Evolutionary conservation across 1,140 invertebrate genomes (phyloP).

Genomic region (Agraylea sexmaculata): DNA sequence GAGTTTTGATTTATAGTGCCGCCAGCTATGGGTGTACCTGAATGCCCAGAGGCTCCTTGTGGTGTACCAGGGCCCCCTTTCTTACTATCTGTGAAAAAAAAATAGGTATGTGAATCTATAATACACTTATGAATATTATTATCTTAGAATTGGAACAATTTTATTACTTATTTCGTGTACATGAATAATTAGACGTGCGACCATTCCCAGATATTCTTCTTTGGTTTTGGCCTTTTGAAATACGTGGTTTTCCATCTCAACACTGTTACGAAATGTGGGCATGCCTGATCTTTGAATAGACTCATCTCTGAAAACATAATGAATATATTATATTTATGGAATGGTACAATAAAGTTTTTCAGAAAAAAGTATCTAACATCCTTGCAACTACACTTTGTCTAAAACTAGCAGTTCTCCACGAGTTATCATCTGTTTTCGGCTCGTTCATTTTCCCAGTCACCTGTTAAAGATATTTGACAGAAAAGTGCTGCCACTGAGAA

Average conservation of each 20-base stretch:
- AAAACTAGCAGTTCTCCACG: constrained; percentile 57
- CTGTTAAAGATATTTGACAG: no score
- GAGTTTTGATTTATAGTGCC: constrained; percentile 31
- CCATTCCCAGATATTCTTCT: constrained; percentile 77
- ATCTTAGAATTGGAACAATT: constrained; percentile 2
- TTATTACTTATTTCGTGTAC: constrained; percentile 71
- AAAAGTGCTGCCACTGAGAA: no score
- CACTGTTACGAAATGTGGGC: constrained; percentile 66
- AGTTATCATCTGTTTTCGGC: no score
- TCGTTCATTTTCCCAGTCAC: no score
- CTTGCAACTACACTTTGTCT: constrained; percentile 63
- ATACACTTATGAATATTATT: no score
- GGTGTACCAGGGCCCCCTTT: no score
- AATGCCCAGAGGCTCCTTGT: no score
- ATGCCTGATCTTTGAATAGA: constrained; percentile 68
- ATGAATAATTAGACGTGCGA: constrained; percentile 77
- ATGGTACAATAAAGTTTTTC: neutral
- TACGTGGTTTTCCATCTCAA: constrained; percentile 88
- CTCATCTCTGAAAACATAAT: constrained; percentile 66
- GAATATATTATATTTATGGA: neutral
- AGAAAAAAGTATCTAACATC: constrained; percentile 49
- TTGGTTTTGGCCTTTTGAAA: constrained; percentile 76
- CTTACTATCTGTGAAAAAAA: constrained; percentile 27
- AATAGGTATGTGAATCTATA: no score
- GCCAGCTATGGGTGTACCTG: no score